Percentiles rank a stretch among this genome's conserved stretches.
These are phyloP conservation scores for Parotocinclus haroldoi DNA, from an alignment of 2,797 vertebrate genomes.

Conservation along the genomic window DNA sequence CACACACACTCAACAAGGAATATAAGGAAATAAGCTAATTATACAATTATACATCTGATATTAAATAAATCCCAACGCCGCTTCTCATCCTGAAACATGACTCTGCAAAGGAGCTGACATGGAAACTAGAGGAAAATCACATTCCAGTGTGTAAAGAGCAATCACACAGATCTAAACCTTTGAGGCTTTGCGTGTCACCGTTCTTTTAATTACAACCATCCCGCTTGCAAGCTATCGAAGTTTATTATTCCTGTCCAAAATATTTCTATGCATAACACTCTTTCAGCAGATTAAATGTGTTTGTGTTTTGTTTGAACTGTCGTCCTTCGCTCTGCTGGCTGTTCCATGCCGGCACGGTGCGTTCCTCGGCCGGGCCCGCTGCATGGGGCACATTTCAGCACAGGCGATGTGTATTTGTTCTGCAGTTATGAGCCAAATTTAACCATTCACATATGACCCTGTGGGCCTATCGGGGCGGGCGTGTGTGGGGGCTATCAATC, in stretches of 20 bases:
- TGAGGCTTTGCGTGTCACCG: slow-evolving; percentile 14
- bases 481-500: slow-evolving; percentile 43
- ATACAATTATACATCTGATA: not conserved
- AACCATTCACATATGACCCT: slow-evolving; percentile 51
- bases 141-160: slow-evolving; percentile 22
- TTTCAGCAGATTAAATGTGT: slow-evolving; percentile 36
- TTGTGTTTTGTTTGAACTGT: slow-evolving; percentile 21
- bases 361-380: slow-evolving; percentile 2
- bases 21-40: not conserved
- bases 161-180: slow-evolving; percentile 5
- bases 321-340: slow-evolving; percentile 8
- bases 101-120: not conserved
- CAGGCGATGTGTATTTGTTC: slow-evolving; percentile 51
- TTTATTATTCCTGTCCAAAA: slow-evolving; percentile 38
- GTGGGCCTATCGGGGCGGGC: slow-evolving; percentile 29
- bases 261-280: slow-evolving; percentile 38
- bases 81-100: not conserved
- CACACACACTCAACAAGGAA: slow-evolving; percentile 10
- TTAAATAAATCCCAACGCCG: not conserved
- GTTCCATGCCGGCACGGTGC: not conserved
- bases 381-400: slow-evolving; percentile 41
- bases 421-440: slow-evolving; percentile 49
- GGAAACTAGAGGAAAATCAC: slow-evolving; percentile 8
- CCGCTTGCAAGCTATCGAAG: slow-evolving; percentile 3
- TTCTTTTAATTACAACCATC: slow-evolving; percentile 37